Evolutionary conservation across 2,797 vertebrate species (phyloP), one percentile per base, ranked within the genome.

Genomic region (Ficedula albicollis): DNA sequence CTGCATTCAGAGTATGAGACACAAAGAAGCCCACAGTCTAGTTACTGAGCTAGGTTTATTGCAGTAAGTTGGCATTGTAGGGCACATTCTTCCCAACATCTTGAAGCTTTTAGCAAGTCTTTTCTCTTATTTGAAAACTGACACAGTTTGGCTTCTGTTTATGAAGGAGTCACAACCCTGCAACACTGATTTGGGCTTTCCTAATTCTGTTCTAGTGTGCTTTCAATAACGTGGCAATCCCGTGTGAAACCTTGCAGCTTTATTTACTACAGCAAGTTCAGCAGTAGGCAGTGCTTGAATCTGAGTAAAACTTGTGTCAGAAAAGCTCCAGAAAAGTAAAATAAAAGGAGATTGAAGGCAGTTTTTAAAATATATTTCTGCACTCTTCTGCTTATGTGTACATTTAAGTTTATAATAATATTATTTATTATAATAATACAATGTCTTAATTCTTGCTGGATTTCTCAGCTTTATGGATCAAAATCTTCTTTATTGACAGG

Each of bases 101-200:
- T 90, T 81, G 96, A 96, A 96, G 97, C 96, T 97, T 97, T 98
- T 97, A 98, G 95, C 73, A 82, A 95, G 92, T 89, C 87, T 96
- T 95, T 97, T 96, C 91, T 79, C 89, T 87, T 94, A 95, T 85
- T 93, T 30, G 48, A 96, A 91, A 95, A 88, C 95, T 87, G 36
- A 81, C 55, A 54, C 9, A 52, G 78, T 84, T 95, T 96, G 97
- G 94, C 96, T 97, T 96, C 91, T 95, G 93, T 96, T 93, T 95
- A 59, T 77, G 90, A 94, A 96, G 78, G 96, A 97, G 95, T 96
- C 84, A 62, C 46, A 66, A 93, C 91, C 90, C 96, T 93, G 95
- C 92, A 96, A 87, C 91, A 72, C 68, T 88, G 82, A 79, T 81
- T 90, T 84, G 34, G 2, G 48, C 89, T 94, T 96, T 95, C 64